Percentiles rank a stretch among this genome's conserved stretches.
Evolutionary conservation across 2,797 vertebrate species (phyloP).

Genomic region (Myotis myotis): DNA sequence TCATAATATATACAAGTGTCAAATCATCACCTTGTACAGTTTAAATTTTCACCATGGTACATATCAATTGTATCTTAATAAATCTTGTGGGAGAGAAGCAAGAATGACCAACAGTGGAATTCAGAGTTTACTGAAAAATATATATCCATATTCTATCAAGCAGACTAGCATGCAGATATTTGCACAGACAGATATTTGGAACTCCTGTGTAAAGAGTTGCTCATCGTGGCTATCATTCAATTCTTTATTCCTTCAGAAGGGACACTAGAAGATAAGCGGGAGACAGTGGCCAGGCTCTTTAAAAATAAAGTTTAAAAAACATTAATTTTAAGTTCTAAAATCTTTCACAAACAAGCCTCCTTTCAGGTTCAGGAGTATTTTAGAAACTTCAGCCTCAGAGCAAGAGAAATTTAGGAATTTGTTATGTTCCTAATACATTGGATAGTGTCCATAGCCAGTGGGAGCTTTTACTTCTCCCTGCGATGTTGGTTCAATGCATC

Average conservation of each 20-base stretch:
- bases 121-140: background rate
- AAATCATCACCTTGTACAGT: background rate
- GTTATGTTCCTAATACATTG: background rate
- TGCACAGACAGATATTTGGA: background rate
- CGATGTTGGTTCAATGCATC: background rate
- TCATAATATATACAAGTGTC: background rate
- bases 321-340: background rate
- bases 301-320: background rate
- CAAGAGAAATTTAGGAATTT: constrained; percentile 17
- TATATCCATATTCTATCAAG: background rate
- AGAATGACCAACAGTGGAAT: background rate
- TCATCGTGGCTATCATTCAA: background rate
- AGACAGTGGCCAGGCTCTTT: background rate
- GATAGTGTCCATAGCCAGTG: background rate
- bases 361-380: background rate
- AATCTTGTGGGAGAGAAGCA: background rate
- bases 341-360: background rate
- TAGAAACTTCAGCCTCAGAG: background rate
- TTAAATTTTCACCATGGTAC: background rate
- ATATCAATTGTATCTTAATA: background rate
- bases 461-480: background rate
- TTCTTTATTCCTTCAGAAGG: background rate
- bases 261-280: background rate
- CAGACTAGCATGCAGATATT: background rate
- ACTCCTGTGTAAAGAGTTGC: background rate